These are phyloP conservation scores for Myotis pilosus DNA, from an alignment of 2,797 vertebrate genomes.

Conservation along the genomic window DNA sequence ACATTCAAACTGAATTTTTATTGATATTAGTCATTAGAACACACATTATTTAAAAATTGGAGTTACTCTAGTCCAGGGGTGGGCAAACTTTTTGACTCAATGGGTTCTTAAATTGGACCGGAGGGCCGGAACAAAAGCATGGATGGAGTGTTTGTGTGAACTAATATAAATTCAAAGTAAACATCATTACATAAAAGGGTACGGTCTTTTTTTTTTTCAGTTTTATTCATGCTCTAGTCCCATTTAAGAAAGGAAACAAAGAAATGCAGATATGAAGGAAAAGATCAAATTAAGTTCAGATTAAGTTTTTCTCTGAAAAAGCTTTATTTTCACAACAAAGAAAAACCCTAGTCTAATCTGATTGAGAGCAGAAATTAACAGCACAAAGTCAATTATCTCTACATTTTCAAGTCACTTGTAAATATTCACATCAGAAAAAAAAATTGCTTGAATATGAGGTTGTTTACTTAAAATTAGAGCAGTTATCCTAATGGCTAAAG, in stretches of 20 bases:
- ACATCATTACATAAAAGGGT: no score
- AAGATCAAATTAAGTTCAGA: slow-evolving; percentile 17
- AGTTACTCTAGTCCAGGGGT: not conserved
- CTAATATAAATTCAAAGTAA: no score
- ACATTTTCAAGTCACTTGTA: not conserved
- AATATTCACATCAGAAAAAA: slow-evolving; percentile 44
- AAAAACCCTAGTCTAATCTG: not conserved
- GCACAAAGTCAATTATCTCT: not conserved
- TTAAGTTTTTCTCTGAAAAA: not conserved
- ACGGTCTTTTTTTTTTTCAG: no score
- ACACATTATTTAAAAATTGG: not conserved
- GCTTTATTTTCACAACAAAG: slow-evolving; percentile 26
- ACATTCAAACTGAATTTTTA: not conserved
- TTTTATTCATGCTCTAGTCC: not conserved
- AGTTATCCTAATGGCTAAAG: not conserved
- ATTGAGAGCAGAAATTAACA: slow-evolving; percentile 31
- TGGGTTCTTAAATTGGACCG: no score
- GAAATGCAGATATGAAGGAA: not conserved
- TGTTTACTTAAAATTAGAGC: not conserved
- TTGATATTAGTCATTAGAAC: not conserved
- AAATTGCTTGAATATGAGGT: not conserved
- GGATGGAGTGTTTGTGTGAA: no score
- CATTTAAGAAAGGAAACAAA: slow-evolving; percentile 13
- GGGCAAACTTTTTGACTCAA: no score
- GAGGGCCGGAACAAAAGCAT: no score